Conservation (phyloP, 2,797 vertebrate species). For the Distichodus sexfasciatus region DNA sequence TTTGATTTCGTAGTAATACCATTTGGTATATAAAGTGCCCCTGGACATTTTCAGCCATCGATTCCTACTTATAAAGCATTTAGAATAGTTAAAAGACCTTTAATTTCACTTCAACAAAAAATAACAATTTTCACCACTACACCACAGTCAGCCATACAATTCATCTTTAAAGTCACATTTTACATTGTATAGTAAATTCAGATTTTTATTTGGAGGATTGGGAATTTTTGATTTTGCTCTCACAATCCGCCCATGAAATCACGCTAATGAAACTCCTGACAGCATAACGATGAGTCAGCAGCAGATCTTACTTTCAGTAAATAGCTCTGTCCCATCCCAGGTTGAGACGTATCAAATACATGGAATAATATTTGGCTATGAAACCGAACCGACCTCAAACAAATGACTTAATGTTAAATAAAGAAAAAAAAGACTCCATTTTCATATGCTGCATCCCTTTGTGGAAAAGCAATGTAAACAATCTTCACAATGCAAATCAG, state of each 20-base stretch:
- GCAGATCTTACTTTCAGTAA: not conserved
- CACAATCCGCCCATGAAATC: not conserved
- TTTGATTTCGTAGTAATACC: no score
- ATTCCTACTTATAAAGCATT: no score
- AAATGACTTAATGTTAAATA: constrained; percentile 16
- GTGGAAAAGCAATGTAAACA: not conserved
- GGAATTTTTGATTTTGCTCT: not conserved
- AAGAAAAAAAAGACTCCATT: constrained; percentile 1
- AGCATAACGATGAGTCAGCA: not conserved
- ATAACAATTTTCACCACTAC: no score
- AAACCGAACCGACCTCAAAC: constrained; percentile 9
- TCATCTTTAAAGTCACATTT: no score
- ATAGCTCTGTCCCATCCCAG: not conserved
- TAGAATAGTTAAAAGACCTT: no score
- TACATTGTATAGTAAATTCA: not conserved
- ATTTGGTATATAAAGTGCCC: no score
- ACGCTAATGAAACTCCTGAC: not conserved
- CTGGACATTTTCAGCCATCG: no score
- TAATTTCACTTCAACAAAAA: no score
- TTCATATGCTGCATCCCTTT: constrained; percentile 1
- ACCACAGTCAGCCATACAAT: no score
- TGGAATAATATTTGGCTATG: not conserved
- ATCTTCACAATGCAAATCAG: constrained; percentile 14
- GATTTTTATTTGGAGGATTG: not conserved
- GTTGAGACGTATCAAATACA: constrained; percentile 1